These are phyloP conservation scores for Chymomyza amoena DNA, from an alignment of 2,888 invertebrate species.

Conservation along the genomic window DNA sequence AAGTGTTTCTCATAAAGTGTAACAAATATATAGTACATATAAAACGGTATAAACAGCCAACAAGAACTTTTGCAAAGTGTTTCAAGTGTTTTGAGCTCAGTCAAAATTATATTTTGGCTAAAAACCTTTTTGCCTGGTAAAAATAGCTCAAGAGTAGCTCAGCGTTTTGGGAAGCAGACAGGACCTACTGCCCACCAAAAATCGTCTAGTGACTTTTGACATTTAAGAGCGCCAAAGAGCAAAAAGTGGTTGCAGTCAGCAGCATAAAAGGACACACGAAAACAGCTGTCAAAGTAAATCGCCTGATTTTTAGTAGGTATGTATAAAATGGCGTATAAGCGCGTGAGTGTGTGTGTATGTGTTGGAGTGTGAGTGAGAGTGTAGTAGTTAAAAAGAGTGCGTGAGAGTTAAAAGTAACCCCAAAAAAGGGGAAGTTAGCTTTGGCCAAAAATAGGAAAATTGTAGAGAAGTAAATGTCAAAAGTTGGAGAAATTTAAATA, in stretches of 20 bases:
- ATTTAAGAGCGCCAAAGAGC: conserved; percentile 3
- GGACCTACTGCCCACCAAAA: conserved; percentile 18
- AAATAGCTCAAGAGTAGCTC: background rate
- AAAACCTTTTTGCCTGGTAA: background rate
- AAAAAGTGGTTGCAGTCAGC: conserved; percentile 29
- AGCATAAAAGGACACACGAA: conserved; percentile 29
- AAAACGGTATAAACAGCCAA: conserved; percentile 1
- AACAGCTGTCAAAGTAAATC: conserved; percentile 66
- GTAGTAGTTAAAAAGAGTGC: background rate
- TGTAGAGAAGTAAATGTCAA: no score
- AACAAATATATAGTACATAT: conserved; percentile 16
- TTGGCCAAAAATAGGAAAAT: no score
- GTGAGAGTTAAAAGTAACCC: no score
- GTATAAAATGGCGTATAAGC: conserved; percentile 44
- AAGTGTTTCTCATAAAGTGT: conserved; percentile 29
- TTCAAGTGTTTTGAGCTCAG: background rate
- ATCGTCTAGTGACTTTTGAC: conserved; percentile 20
- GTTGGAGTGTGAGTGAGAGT: conserved; percentile 15
- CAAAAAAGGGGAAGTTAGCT: no score
- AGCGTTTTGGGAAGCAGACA: conserved; percentile 8
- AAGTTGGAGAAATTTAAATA: no score
- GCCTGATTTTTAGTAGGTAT: conserved; percentile 74
- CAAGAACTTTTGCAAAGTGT: background rate
- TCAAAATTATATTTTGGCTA: background rate
- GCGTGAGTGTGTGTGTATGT: background rate